Evolutionary conservation across 2,113 vertebrate genomes (phyloP).

Genomic region (Serilophus lunatus): DNA sequence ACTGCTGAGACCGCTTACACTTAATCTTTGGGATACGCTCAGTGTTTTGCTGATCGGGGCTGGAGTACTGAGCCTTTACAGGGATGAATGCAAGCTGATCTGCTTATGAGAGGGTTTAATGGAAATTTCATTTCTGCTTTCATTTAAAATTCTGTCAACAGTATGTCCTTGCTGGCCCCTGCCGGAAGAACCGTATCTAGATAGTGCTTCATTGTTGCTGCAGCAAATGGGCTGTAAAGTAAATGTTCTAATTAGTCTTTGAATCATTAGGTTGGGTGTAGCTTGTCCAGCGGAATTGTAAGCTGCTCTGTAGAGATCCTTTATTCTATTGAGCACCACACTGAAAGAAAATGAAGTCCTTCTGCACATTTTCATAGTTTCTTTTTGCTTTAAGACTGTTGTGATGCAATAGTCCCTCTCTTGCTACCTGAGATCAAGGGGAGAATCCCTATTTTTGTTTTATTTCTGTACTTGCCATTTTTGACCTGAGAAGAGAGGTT

Average conservation of each 20-base stretch:
- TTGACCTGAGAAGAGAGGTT: not conserved
- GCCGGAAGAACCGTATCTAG: not conserved
- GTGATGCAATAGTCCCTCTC: not conserved
- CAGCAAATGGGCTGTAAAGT: constrained; percentile 54
- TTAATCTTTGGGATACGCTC: constrained; percentile 9
- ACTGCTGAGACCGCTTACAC: not conserved
- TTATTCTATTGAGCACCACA: not conserved
- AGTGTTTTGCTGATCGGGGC: constrained; percentile 19
- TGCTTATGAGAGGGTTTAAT: not conserved
- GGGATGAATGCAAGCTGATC: not conserved
- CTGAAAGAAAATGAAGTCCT: not conserved
- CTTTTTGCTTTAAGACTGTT: not conserved
- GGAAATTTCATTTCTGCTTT: constrained; percentile 25
- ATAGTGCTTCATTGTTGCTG: constrained; percentile 42
- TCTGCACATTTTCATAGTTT: not conserved
- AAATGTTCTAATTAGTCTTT: constrained; percentile 52
- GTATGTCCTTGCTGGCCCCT: not conserved
- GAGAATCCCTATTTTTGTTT: not conserved
- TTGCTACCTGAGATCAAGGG: not conserved
- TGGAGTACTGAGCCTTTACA: not conserved
- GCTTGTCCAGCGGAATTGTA: not conserved
- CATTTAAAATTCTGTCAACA: constrained; percentile 38
- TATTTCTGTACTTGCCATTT: not conserved
- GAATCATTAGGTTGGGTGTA: constrained; percentile 18
- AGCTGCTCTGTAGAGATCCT: not conserved